These are phyloP conservation scores for Lingula anatina DNA, from an alignment of 2,888 invertebrate species.

Conservation along the genomic window DNA sequence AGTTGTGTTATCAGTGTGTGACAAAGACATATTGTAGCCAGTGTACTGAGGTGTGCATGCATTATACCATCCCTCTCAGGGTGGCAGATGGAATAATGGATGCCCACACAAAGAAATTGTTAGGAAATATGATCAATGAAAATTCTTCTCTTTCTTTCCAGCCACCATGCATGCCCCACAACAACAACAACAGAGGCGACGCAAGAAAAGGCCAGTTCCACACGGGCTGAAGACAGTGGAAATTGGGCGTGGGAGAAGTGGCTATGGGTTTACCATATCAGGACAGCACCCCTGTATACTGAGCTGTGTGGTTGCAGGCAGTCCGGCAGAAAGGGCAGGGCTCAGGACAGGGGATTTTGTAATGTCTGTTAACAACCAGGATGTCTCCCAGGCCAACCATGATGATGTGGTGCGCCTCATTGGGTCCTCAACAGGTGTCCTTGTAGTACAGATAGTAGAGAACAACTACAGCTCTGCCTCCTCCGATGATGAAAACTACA, in stretches of 20 bases:
- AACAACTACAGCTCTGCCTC: slow-evolving; percentile 74
- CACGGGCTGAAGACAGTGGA: slow-evolving; percentile 78
- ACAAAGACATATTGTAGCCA: too few relatives aligned
- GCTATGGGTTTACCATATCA: slow-evolving; percentile 96
- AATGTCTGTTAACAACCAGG: slow-evolving; percentile 81
- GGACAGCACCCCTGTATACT: slow-evolving; percentile 94
- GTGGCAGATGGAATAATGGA: too few relatives aligned
- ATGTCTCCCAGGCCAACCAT: slow-evolving; percentile 86
- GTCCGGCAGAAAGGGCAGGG: slow-evolving; percentile 86
- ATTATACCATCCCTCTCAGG: too few relatives aligned
- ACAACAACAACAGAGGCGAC: slow-evolving; percentile 33
- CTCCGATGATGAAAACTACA: slow-evolving; percentile 63
- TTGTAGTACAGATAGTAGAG: slow-evolving; percentile 40
- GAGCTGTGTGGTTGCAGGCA: slow-evolving; percentile 84
- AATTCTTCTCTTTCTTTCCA: too few relatives aligned
- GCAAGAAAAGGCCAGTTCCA: slow-evolving; percentile 67
- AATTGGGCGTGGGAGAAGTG: slow-evolving; percentile 77
- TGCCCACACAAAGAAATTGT: too few relatives aligned
- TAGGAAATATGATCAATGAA: too few relatives aligned
- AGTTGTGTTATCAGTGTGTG: too few relatives aligned
- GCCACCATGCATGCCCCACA: too few relatives aligned
- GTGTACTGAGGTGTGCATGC: too few relatives aligned
- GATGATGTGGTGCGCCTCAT: slow-evolving; percentile 89
- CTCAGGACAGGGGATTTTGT: slow-evolving; percentile 87
- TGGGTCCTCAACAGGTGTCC: slow-evolving; percentile 71